These are phyloP conservation scores for Operophtera brumata DNA, from an alignment of 2,888 invertebrate genomes.

Conservation along the genomic window DNA sequence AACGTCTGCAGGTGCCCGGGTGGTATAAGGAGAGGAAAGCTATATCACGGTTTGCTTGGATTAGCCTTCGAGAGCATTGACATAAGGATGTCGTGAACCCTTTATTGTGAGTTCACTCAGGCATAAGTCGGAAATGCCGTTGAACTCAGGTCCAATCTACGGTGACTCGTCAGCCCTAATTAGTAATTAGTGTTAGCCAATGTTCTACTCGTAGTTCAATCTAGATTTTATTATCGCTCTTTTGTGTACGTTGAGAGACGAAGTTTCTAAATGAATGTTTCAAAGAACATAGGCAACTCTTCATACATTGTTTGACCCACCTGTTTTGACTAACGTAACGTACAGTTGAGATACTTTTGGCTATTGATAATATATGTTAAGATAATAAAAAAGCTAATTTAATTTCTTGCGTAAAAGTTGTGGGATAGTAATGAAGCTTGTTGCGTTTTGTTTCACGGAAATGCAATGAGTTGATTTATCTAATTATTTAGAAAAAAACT, in stretches of 20 bases:
- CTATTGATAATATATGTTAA: no score
- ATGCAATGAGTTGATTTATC: no score
- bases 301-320: no score
- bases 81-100: conserved; percentile 12
- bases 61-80: conserved; percentile 10
- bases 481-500: no score
- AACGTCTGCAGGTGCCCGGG: conserved; percentile 56
- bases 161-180: background rate
- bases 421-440: no score
- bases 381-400: no score
- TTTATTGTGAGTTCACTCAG: background rate
- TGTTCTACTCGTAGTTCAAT: background rate
- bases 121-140: conserved; percentile 5
- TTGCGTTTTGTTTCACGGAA: no score
- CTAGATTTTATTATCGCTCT: background rate
- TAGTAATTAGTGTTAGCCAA: background rate
- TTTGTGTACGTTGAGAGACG: background rate
- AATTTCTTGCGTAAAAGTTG: no score
- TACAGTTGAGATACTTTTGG: no score
- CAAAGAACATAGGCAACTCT: no score
- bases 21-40: conserved; percentile 43
- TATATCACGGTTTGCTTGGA: conserved; percentile 22
- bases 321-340: no score
- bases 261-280: background rate
- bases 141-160: background rate